These are phyloP conservation scores for Drosophila eohydei DNA, from an alignment of 2,888 invertebrate genomes.

Conservation along the genomic window DNA sequence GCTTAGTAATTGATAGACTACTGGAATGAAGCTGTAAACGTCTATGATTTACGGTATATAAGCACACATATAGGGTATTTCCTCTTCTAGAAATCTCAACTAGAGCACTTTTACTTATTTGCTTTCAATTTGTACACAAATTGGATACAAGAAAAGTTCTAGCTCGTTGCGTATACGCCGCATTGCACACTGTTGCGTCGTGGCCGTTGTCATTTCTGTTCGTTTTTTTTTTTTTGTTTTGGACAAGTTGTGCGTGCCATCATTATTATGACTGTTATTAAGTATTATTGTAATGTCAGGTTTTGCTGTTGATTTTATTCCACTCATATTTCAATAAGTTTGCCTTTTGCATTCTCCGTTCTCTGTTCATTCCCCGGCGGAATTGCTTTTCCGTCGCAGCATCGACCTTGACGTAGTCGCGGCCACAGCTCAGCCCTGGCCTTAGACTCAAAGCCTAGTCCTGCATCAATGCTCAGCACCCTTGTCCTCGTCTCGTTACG, in stretches of 20 bases:
- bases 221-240: slow-evolving; percentile 1
- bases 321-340: slow-evolving; percentile 29
- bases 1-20: background rate
- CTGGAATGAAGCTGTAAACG: background rate
- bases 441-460: slow-evolving; percentile 3
- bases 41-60: background rate
- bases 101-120: slow-evolving; percentile 34
- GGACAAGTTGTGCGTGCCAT: slow-evolving; percentile 41
- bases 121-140: slow-evolving; percentile 55
- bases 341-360: slow-evolving; percentile 7
- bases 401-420: slow-evolving; percentile 39
- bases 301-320: slow-evolving; percentile 11
- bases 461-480: slow-evolving; percentile 39
- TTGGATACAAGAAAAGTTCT: slow-evolving; percentile 22
- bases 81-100: background rate
- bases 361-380: background rate
- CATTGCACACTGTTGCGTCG: slow-evolving; percentile 27
- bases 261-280: slow-evolving; percentile 39
- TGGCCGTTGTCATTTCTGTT: background rate
- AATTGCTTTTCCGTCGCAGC: slow-evolving; percentile 21
- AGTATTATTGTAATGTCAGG: slow-evolving; percentile 29
- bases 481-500: slow-evolving; percentile 21
- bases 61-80: background rate
- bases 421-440: slow-evolving; percentile 7
- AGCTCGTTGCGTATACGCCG: slow-evolving; percentile 40